Evolutionary conservation across 2,888 invertebrate species (phyloP).

Genomic region (Zeuzera pyrina): DNA sequence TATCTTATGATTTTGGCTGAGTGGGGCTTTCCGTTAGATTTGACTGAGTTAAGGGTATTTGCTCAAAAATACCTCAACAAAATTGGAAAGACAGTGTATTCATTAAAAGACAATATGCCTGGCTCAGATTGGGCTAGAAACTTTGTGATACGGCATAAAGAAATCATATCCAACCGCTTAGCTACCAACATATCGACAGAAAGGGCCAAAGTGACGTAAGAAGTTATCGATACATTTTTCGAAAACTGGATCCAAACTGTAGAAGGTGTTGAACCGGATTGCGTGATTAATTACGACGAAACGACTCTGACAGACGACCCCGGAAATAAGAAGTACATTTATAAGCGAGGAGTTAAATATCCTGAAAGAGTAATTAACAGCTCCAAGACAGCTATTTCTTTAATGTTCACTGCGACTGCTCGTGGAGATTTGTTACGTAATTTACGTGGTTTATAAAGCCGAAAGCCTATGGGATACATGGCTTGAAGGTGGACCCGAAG

Average conservation of each 20-base stretch:
- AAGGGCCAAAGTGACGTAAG: slow-evolving; percentile 6
- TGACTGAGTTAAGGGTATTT: slow-evolving; percentile 8
- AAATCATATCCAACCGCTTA: slow-evolving; percentile 9
- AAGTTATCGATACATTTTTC: neutral
- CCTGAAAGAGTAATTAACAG: slow-evolving; percentile 4
- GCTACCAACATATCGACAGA: slow-evolving; percentile 9
- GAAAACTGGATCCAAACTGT: neutral
- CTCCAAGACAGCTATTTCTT: slow-evolving; percentile 1
- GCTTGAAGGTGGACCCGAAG: slow-evolving; percentile 10
- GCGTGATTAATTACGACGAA: neutral
- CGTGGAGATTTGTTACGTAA: slow-evolving; percentile 1
- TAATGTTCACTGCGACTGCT: slow-evolving; percentile 5
- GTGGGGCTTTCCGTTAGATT: slow-evolving; percentile 13
- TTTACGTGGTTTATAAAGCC: slow-evolving; percentile 8
- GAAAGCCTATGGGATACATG: slow-evolving; percentile 11
- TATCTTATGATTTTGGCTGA: slow-evolving; percentile 5
- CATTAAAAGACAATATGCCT: slow-evolving; percentile 12
- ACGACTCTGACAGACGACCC: neutral
- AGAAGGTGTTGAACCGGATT: neutral
- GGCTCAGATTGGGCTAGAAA: slow-evolving; percentile 12
- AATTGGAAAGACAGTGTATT: slow-evolving; percentile 11
- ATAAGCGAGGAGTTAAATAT: slow-evolving; percentile 4
- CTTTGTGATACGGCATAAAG: slow-evolving; percentile 9
- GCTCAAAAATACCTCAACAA: slow-evolving; percentile 13
- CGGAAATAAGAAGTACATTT: slow-evolving; percentile 1